Evolutionary conservation across 2,797 vertebrate genomes (phyloP), one percentile per base, ranked within the genome.

Genomic region (Acanthis flammea): DNA sequence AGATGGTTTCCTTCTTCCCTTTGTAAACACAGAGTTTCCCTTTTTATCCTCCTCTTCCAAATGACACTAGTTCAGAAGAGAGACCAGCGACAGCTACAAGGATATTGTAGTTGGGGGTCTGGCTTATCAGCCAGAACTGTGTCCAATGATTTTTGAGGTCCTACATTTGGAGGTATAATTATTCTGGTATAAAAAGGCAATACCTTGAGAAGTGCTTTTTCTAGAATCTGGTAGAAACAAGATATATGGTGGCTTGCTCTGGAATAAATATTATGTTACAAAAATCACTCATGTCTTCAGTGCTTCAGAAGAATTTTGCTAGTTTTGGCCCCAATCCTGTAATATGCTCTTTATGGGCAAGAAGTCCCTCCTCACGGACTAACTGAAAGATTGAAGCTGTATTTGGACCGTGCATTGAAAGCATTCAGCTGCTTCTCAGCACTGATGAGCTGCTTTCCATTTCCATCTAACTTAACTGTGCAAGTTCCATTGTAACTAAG

Each of bases 241-340:
- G 70, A 94, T 73, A 60, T 24, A 75, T 63, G 60, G 67, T 84
- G 55, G 21, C 51, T 92, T 78, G 54, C 61, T 90, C 33, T 42
- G 51, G 42, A 79, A 76, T 71, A 92, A 95, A 88, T 94, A 95
- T 70, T 81, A 55, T 66, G 60, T 95, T 95, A 90, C 73, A 86
- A 70, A 95, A 91, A 86, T 93, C 90, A 86, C 73, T 95, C 71
- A 50, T 66, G 76, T 84, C 62, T 96, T 90, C 78, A 65, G 25
- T 77, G 45, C 67, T 91, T 76, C 4, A 1, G 80, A 95, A 90
- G 6, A 93, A 83, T 88, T 94, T 93, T 95, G 95, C 93, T 96
- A 45, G 68, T 83, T 93, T 96, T 95, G 96, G 93, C 94, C 86
- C 27, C 27, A 90, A 7, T 96, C 94, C 95, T 92, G 83, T 67